phyloP scores from a whole-genome alignment of 1,140 invertebrate genomes.

The Drosophila melanica region DNA sequence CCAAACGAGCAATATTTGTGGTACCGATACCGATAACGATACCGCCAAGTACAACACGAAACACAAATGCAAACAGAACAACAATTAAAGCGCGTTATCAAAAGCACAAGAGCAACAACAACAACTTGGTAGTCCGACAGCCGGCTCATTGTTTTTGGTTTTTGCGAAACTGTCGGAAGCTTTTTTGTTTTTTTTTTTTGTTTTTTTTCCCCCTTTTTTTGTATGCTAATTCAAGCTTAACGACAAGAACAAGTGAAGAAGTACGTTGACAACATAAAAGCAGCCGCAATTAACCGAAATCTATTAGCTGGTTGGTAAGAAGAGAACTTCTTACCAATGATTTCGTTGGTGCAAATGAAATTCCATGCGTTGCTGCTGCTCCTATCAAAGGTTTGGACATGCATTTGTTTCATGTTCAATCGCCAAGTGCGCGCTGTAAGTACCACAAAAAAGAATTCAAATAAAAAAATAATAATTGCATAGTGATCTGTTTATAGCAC shows the following conservation, averaged over 20 bases:
- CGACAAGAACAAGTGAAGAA: constrained; percentile 11
- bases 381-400: constrained; percentile 98
- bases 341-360: constrained; percentile 98
- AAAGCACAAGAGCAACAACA: constrained; percentile 38
- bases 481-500: constrained; percentile 9
- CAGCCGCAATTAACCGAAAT: constrained; percentile 12
- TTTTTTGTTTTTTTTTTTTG: constrained; percentile 18
- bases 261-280: constrained; percentile 21
- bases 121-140: constrained; percentile 5
- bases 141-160: constrained; percentile 31
- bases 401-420: constrained; percentile 97
- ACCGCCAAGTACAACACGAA: constrained; percentile 11
- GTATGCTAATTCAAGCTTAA: constrained; percentile 5
- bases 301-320: constrained; percentile 59
- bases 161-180: constrained; percentile 9
- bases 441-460: constrained; percentile 68
- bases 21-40: constrained; percentile 49
- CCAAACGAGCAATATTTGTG: constrained; percentile 36
- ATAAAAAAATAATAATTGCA: neutral
- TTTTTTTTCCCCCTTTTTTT: constrained; percentile 13
- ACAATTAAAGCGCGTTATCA: constrained; percentile 51
- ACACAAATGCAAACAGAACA: constrained; percentile 34
- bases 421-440: constrained; percentile 98
- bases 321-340: constrained; percentile 87
- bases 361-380: constrained; percentile 97